phyloP scores from a whole-genome alignment of 2,888 invertebrate genomes.

The Aphodius sticticus region DNA sequence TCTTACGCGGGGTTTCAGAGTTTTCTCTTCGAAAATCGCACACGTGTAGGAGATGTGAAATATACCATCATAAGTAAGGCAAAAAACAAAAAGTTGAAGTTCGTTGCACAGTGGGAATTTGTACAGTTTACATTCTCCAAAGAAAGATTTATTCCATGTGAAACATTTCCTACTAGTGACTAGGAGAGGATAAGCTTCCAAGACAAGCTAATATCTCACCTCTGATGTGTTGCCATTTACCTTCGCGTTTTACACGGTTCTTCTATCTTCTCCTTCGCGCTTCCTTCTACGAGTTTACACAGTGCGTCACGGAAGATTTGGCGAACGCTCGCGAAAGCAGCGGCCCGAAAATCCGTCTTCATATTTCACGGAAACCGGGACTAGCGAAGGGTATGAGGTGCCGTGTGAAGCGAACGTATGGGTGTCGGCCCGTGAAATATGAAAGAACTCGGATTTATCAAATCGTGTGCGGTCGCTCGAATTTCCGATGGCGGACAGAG shows the following conservation, averaged over 20 bases:
- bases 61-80: too few species aligned
- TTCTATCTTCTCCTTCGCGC: background rate
- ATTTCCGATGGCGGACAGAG: too few species aligned
- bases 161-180: background rate
- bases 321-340: background rate
- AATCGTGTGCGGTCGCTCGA: background rate
- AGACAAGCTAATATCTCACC: background rate
- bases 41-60: too few species aligned
- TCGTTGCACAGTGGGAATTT: too few species aligned
- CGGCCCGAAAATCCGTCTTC: slow-evolving; percentile 12
- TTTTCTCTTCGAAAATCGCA: too few species aligned
- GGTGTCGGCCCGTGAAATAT: background rate
- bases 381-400: background rate
- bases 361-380: slow-evolving; percentile 7
- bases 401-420: background rate
- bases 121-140: background rate
- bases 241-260: background rate
- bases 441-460: slow-evolving; percentile 4
- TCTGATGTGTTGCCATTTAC: background rate
- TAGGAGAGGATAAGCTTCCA: background rate
- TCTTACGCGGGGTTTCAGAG: too few species aligned
- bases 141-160: background rate
- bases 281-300: background rate
- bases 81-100: too few species aligned
- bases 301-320: background rate